Conservation (phyloP, 2,888 invertebrate species). For the Napeogenes inachia region DNA sequence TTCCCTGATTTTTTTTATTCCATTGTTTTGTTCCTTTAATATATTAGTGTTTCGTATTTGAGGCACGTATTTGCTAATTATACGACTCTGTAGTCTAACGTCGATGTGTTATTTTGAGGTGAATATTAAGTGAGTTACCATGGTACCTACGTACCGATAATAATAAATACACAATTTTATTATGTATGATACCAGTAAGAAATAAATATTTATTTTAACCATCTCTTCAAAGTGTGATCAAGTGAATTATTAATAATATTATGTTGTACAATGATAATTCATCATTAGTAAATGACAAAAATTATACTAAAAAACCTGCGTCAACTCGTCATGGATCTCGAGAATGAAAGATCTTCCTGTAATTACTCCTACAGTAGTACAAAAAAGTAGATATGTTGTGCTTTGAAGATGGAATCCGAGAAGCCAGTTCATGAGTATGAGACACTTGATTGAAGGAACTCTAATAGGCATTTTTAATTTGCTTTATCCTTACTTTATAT, state of each 20-base stretch:
- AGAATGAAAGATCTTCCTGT: constrained; percentile 4
- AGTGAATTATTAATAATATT: too few species aligned
- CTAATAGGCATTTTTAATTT: too few species aligned
- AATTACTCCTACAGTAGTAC: constrained; percentile 2
- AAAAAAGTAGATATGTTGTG: not conserved
- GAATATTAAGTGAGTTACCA: constrained; percentile 13
- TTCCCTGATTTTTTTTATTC: constrained; percentile 2
- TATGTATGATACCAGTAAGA: too few species aligned
- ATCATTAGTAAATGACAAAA: too few species aligned
- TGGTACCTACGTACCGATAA: not conserved
- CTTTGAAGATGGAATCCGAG: not conserved
- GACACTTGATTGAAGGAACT: too few species aligned
- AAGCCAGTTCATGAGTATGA: not conserved
- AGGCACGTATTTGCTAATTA: constrained; percentile 30
- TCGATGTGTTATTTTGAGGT: constrained; percentile 2
- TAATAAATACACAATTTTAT: not conserved
- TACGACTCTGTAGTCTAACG: constrained; percentile 18
- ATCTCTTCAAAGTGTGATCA: too few species aligned
- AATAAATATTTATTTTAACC: too few species aligned
- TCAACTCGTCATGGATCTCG: too few species aligned
- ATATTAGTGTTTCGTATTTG: constrained; percentile 21
- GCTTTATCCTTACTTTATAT: too few species aligned
- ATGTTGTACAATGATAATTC: too few species aligned
- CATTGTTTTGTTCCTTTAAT: constrained; percentile 6
- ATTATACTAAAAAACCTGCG: too few species aligned